These are phyloP conservation scores for Cistogaster globosa DNA, from an alignment of 2,888 invertebrate genomes.

Conservation along the genomic window DNA sequence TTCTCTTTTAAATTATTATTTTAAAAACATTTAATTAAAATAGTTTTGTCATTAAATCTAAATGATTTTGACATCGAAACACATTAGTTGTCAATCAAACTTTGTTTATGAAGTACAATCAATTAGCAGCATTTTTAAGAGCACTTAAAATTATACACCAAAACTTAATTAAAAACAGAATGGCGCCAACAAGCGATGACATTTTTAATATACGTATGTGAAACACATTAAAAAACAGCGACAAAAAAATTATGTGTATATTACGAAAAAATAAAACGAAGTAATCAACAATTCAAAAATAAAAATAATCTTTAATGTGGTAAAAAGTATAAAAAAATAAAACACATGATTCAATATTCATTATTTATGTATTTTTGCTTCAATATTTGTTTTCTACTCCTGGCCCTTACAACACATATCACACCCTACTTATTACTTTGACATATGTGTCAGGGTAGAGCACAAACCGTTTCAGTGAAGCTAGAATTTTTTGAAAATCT, in stretches of 20 bases:
- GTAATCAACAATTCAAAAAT: not conserved
- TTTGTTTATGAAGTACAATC: conserved; percentile 31
- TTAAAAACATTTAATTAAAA: too few relatives aligned
- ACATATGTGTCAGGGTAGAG: too few relatives aligned
- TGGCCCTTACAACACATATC: too few relatives aligned
- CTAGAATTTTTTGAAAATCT: too few relatives aligned
- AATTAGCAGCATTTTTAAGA: conserved; percentile 51
- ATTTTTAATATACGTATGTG: conserved; percentile 41
- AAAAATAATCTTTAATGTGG: conserved; percentile 10
- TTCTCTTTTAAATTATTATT: too few relatives aligned
- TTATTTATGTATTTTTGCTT: conserved; percentile 7
- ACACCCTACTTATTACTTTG: too few relatives aligned
- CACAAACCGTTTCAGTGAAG: too few relatives aligned
- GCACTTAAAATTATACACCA: conserved; percentile 33
- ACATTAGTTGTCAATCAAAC: conserved; percentile 28
- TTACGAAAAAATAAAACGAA: conserved; percentile 2
- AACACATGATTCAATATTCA: conserved; percentile 29
- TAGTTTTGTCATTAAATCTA: too few relatives aligned
- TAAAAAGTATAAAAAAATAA: not conserved
- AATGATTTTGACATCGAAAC: not conserved
- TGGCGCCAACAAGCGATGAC: conserved; percentile 60
- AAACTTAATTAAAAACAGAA: conserved; percentile 38
- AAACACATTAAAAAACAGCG: conserved; percentile 28
- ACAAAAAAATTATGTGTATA: not conserved
- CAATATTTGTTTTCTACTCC: not conserved